A percentile compares a stretch with the other conserved stretches of the same genome.
Conservation (phyloP, 2,888 invertebrate species). For the Pterobdella sp. region DNA sequence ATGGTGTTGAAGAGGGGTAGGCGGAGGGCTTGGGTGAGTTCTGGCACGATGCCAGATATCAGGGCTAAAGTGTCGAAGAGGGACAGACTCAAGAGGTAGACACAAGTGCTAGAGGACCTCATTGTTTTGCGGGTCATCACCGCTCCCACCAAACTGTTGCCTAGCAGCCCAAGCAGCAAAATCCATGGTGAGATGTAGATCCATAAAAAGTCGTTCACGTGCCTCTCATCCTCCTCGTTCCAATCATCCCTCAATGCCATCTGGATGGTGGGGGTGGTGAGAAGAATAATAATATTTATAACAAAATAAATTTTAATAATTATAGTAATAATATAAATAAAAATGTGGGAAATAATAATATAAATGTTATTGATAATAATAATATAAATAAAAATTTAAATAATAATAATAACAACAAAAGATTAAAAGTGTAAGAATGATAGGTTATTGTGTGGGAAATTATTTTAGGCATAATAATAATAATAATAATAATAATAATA, state of each 20-base stretch:
- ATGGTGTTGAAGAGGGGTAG: slow-evolving; percentile 32
- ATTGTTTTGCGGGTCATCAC: slow-evolving; percentile 36
- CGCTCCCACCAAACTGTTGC: slow-evolving; percentile 37
- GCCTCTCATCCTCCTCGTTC: not conserved
- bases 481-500: not conserved
- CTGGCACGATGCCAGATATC: slow-evolving; percentile 38
- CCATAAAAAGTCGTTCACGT: slow-evolving; percentile 35
- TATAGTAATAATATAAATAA: no score
- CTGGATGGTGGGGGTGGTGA: not conserved
- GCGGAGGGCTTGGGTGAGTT: slow-evolving; percentile 21
- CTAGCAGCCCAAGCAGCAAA: slow-evolving; percentile 36
- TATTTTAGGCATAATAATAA: not conserved
- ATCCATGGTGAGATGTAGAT: slow-evolving; percentile 37
- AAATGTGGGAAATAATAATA: no score
- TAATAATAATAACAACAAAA: no score
- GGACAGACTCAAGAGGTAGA: slow-evolving; percentile 38
- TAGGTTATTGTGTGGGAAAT: not conserved
- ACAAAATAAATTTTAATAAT: no score
- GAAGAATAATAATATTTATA: not conserved
- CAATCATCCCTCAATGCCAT: not conserved
- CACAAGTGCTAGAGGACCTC: slow-evolving; percentile 37
- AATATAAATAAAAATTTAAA: no score
- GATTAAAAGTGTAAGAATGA: no score
- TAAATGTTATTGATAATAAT: no score
- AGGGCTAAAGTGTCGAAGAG: slow-evolving; percentile 37